Conservation (phyloP, 2,797 vertebrate species). For the Urocyon cinereoargenteus region DNA sequence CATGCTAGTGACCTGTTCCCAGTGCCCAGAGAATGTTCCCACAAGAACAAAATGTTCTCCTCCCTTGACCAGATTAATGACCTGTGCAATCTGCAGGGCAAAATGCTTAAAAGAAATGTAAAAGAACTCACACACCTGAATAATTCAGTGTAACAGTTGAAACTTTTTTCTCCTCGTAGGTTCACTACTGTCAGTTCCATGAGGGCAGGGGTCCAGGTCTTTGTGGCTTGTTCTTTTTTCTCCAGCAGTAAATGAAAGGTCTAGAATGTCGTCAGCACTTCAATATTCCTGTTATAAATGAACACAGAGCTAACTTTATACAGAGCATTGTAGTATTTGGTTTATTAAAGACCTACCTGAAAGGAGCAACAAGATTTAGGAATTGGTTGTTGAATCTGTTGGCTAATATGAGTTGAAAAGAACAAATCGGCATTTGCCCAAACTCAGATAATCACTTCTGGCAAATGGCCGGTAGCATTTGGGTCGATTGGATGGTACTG, state of each 20-base stretch:
- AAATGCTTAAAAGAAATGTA: background rate
- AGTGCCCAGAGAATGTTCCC: constrained; percentile 42
- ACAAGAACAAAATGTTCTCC: constrained; percentile 69
- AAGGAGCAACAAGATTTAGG: constrained; percentile 1
- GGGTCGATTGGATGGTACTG: background rate
- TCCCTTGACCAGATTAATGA: constrained; percentile 60
- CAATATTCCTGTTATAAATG: background rate
- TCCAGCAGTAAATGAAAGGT: background rate
- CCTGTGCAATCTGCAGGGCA: constrained; percentile 63
- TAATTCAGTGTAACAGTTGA: background rate
- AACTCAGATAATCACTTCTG: background rate
- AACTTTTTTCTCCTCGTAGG: background rate
- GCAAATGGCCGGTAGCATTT: background rate
- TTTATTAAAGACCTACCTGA: constrained; percentile 40
- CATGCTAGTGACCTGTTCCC: background rate
- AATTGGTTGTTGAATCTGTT: background rate
- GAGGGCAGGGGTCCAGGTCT: background rate
- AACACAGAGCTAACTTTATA: background rate
- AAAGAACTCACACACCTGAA: background rate
- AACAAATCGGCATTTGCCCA: background rate
- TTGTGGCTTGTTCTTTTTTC: constrained; percentile 22
- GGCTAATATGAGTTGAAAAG: background rate
- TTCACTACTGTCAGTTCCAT: background rate
- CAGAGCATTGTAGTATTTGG: background rate
- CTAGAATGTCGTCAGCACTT: background rate